Percentiles rank a stretch among this genome's conserved stretches.
Conservation (phyloP, 2,888 invertebrate species). For the Ditula angustiorana region DNA sequence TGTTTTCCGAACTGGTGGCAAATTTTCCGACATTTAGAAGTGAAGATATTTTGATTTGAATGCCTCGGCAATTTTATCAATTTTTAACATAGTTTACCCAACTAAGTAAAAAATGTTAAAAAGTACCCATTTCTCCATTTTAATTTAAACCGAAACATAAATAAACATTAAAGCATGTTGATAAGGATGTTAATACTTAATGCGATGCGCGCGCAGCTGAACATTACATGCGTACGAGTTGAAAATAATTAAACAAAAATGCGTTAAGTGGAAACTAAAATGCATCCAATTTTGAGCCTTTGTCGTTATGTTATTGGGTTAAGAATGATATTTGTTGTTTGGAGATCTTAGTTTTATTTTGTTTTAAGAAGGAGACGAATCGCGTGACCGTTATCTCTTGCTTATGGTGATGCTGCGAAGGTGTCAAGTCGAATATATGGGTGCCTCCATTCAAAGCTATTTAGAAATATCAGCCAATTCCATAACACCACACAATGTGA, state of each 20-base stretch:
- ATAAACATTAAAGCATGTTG: slow-evolving; percentile 10
- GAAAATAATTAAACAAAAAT: background rate
- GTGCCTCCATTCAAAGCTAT: no score
- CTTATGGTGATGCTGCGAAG: background rate
- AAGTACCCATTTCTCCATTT: background rate
- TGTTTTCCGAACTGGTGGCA: no score
- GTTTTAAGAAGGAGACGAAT: background rate
- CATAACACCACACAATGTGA: no score
- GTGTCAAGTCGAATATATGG: background rate
- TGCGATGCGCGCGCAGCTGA: slow-evolving; percentile 20
- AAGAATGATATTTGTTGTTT: background rate
- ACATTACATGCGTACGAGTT: slow-evolving; percentile 11
- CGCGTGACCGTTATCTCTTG: background rate
- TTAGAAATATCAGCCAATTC: no score
- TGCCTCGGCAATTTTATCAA: no score
- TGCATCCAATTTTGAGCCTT: background rate
- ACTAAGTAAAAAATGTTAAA: background rate
- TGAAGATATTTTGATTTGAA: no score
- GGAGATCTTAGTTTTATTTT: background rate
- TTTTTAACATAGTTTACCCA: no score
- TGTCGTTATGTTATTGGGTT: background rate
- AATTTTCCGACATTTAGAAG: no score
- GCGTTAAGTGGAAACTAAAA: background rate
- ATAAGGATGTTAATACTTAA: slow-evolving; percentile 20
- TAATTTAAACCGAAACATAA: slow-evolving; percentile 11